Conservation (phyloP, 2,797 vertebrate genomes). For the Enteromius argenteus region DNA sequence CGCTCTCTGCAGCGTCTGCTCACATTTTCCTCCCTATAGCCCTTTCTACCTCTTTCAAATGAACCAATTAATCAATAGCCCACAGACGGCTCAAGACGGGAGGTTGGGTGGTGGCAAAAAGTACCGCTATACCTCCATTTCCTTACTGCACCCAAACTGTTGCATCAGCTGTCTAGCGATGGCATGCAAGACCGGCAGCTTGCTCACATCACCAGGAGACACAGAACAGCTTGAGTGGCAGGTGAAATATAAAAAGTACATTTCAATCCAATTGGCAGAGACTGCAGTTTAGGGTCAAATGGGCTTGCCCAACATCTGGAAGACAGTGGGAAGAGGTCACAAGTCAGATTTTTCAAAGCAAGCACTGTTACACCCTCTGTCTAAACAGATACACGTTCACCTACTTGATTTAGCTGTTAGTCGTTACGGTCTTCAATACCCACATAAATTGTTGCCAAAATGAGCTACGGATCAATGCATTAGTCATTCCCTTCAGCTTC, state of each 20-base stretch:
- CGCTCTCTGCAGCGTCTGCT: conserved; percentile 65
- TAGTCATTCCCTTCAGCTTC: conserved; percentile 58
- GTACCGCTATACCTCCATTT: conserved; percentile 44
- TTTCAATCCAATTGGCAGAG: conserved; percentile 25
- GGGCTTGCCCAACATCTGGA: conserved; percentile 39
- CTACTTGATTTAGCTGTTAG: not conserved
- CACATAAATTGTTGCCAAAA: conserved; percentile 56
- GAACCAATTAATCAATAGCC: conserved; percentile 58
- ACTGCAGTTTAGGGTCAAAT: not conserved
- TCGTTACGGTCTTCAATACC: conserved; percentile 30
- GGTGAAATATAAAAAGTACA: conserved; percentile 4
- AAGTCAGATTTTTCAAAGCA: conserved; percentile 39
- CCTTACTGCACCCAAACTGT: conserved; percentile 3
- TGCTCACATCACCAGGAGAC: conserved; percentile 5
- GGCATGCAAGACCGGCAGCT: not conserved
- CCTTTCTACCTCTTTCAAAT: conserved; percentile 45
- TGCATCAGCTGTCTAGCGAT: conserved; percentile 19
- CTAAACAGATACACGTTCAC: conserved; percentile 19
- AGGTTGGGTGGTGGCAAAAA: conserved; percentile 32
- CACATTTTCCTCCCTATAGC: conserved; percentile 68
- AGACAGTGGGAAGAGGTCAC: conserved; percentile 26
- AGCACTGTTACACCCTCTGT: conserved; percentile 35
- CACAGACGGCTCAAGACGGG: conserved; percentile 8
- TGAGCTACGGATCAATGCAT: conserved; percentile 71
- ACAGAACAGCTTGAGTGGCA: not conserved